Conservation (phyloP, 2,888 invertebrate genomes). For the Oscheius sp. region DNA sequence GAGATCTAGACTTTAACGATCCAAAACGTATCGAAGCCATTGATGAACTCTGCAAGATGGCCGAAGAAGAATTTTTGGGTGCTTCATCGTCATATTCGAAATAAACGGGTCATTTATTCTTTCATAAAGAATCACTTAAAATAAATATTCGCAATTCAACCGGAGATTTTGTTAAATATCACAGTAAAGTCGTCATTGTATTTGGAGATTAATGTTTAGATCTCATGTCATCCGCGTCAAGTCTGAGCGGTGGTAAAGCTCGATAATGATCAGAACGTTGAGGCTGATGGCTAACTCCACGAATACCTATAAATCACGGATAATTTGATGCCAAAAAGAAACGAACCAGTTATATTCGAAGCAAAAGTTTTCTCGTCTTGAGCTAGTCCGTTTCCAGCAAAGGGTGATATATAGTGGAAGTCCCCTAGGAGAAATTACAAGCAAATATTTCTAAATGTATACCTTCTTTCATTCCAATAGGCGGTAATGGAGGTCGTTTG, state of each 20-base stretch:
- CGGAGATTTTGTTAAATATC: too few relatives aligned
- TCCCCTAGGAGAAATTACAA: background rate
- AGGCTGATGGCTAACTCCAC: conserved; percentile 14
- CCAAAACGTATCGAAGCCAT: too few relatives aligned
- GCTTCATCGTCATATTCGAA: too few relatives aligned
- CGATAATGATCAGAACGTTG: conserved; percentile 24
- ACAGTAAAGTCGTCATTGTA: background rate
- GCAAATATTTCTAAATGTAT: background rate
- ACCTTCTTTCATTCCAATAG: conserved; percentile 26
- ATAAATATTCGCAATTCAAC: too few relatives aligned
- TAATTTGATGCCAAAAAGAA: too few relatives aligned
- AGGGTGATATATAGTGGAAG: conserved; percentile 14
- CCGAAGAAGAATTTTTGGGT: too few relatives aligned
- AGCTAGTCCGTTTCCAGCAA: background rate
- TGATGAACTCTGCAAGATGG: too few relatives aligned
- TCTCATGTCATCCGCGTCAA: background rate
- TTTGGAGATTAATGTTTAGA: background rate
- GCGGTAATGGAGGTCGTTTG: conserved; percentile 25
- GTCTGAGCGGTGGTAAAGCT: conserved; percentile 6
- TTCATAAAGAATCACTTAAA: too few relatives aligned
- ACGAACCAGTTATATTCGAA: conserved; percentile 10
- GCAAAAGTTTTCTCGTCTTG: conserved; percentile 1
- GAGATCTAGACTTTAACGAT: too few relatives aligned
- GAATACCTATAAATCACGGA: conserved; percentile 5
- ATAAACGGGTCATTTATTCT: too few relatives aligned